Conservation (phyloP, 2,888 invertebrate species). For the Tinea semifulvella region DNA sequence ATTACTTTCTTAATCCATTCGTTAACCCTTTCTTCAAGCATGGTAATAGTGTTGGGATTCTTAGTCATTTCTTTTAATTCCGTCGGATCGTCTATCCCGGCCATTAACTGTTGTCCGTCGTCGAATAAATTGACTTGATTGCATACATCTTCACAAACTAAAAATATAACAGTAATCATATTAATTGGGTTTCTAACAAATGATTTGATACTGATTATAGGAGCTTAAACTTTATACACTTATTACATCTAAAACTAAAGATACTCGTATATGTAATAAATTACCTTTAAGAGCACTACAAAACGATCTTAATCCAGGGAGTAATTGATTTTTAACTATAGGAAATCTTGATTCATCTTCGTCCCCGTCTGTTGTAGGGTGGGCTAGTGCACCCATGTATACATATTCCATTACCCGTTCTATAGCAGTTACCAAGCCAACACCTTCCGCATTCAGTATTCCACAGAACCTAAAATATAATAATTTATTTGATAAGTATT, state of each 20-base stretch:
- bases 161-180: not conserved
- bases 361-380: slow-evolving; percentile 81
- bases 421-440: slow-evolving; percentile 86
- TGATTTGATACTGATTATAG: not conserved
- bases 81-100: slow-evolving; percentile 66
- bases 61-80: slow-evolving; percentile 77
- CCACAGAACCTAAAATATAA: slow-evolving; percentile 82
- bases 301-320: slow-evolving; percentile 85
- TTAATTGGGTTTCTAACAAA: no score
- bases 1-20: slow-evolving; percentile 84
- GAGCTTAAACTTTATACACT: not conserved
- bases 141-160: slow-evolving; percentile 86
- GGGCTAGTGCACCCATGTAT: slow-evolving; percentile 89
- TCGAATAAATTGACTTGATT: slow-evolving; percentile 81
- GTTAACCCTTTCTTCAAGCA: slow-evolving; percentile 77
- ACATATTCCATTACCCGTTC: slow-evolving; percentile 89
- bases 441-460: slow-evolving; percentile 78
- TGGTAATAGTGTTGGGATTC: slow-evolving; percentile 70
- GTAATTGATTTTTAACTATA: slow-evolving; percentile 82
- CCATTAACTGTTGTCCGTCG: slow-evolving; percentile 73
- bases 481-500: no score
- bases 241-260: no score
- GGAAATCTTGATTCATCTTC: slow-evolving; percentile 82
- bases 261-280: no score
- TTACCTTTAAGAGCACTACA: slow-evolving; percentile 88